Evolutionary conservation across 2,797 vertebrate species (phyloP).

Genomic region (Ciconia nigra): DNA sequence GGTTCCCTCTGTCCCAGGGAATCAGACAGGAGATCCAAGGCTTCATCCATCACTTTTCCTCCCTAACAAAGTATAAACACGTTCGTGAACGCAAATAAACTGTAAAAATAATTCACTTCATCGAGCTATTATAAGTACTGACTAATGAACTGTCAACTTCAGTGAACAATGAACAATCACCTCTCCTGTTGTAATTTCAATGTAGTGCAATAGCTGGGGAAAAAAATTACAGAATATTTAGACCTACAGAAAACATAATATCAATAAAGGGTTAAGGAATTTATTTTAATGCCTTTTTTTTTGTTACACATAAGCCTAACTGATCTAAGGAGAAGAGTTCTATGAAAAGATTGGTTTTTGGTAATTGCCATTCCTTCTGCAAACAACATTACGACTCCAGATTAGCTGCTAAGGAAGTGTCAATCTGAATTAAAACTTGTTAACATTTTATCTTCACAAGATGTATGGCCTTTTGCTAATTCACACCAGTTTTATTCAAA

Average conservation of each 20-base stretch:
- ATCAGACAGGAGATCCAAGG: conserved; percentile 74
- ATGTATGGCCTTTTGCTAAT: not conserved
- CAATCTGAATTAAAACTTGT: not conserved
- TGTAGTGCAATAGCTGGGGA: not conserved
- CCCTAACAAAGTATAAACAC: not conserved
- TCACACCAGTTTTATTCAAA: not conserved
- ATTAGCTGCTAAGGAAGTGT: not conserved
- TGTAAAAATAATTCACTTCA: not conserved
- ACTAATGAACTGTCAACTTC: not conserved
- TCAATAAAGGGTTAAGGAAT: not conserved
- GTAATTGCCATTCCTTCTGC: not conserved
- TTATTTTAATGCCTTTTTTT: not conserved
- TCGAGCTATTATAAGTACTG: not conserved
- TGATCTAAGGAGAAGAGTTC: not conserved
- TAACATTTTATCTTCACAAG: not conserved
- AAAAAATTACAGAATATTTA: not conserved
- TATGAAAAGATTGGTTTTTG: not conserved
- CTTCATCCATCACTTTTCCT: conserved; percentile 67
- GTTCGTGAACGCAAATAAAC: not conserved
- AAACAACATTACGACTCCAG: not conserved
- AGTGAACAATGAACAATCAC: not conserved
- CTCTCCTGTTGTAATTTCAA: not conserved
- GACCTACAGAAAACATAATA: not conserved
- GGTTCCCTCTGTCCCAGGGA: conserved; percentile 73
- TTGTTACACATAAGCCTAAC: not conserved